Evolutionary conservation across 2,113 vertebrate genomes (phyloP), one percentile per base, ranked within the genome.

Genomic region (Gracilinanus agilis): DNA sequence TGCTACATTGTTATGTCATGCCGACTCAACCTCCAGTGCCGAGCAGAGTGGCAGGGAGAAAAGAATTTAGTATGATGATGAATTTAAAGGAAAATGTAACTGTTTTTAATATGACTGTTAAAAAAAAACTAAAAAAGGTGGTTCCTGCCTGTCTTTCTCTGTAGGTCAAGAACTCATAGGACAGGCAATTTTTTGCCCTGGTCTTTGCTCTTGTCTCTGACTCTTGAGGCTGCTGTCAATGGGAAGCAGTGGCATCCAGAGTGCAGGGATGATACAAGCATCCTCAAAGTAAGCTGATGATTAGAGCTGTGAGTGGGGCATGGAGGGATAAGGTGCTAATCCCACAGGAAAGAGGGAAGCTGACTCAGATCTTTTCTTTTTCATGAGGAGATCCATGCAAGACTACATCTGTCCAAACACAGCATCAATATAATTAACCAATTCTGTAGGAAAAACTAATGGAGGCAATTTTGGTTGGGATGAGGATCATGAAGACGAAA

Each of bases 31-130:
- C 93, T 91, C 56, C 94, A 3, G 1, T 2, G 93, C 90, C n/a
- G 13, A 83, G 67, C 67, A 83, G 67, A 25, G 24, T 0, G 96
- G 95, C 91, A 53, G 61, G 95, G 55, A 94, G 92, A 92, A 93
- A 55, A 40, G 90, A 93, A 93, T 95, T 95, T 96, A 93, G 91
- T 94, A n/a, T 90, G 91, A 91, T 92, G 94, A 96, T 95, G 90
- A 95, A 95, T 95, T 96, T 97, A 97, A 97, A 97, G 94, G 53
- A 95, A 95, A 96, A 97, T 29, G 40, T 90, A 49, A 34, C n/a
- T 89, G 0, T 58, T 94, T 95, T 54, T 12, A 92, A 91, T 83
- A 67, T 95, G 21, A 49, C 67, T 40, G 53, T 34, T 96, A 58
- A 92, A 89, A 89, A 55, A 90, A 54, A 49, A 3, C 5, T 49